Conservation (phyloP, 2,113 vertebrate genomes). For the Carollia perspicillata region DNA sequence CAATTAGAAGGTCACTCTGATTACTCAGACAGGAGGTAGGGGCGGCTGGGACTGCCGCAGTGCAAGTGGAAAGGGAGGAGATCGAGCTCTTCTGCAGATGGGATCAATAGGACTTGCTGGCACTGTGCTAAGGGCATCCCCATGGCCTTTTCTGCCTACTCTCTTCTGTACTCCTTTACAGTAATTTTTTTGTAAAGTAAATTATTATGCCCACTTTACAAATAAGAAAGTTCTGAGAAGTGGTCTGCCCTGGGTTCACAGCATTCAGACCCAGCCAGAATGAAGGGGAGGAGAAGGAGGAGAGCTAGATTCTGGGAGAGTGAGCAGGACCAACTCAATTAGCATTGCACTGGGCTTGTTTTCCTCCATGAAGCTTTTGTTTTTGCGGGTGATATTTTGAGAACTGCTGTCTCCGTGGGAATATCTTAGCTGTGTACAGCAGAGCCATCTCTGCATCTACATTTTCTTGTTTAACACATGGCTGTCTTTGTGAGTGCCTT, state of each 20-base stretch:
- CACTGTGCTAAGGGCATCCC: not conserved
- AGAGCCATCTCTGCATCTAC: slow-evolving; percentile 68
- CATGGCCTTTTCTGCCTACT: not conserved
- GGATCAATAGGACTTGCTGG: not conserved
- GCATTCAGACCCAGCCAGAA: not conserved
- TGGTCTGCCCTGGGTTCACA: not conserved
- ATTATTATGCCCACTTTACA: not conserved
- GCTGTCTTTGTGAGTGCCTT: slow-evolving; percentile 76
- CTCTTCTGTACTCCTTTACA: not conserved
- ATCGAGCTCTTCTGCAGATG: not conserved
- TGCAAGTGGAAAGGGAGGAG: not conserved
- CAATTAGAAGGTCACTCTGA: not conserved
- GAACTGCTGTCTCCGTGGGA: slow-evolving; percentile 63
- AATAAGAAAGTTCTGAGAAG: not conserved
- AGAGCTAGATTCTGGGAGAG: not conserved
- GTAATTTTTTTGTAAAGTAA: not conserved
- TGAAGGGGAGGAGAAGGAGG: not conserved
- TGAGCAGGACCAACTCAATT: not conserved
- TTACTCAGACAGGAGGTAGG: not conserved
- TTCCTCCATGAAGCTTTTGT: slow-evolving; percentile 57
- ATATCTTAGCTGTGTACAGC: slow-evolving; percentile 67
- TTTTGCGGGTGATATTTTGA: slow-evolving; percentile 66
- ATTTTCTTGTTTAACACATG: slow-evolving; percentile 75
- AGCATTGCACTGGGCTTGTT: slow-evolving; percentile 30
- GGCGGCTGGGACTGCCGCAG: not conserved